These are phyloP conservation scores for Parazoanthus swiftii DNA, from an alignment of 92 coral and sea anemone species.

Conservation along the genomic window DNA sequence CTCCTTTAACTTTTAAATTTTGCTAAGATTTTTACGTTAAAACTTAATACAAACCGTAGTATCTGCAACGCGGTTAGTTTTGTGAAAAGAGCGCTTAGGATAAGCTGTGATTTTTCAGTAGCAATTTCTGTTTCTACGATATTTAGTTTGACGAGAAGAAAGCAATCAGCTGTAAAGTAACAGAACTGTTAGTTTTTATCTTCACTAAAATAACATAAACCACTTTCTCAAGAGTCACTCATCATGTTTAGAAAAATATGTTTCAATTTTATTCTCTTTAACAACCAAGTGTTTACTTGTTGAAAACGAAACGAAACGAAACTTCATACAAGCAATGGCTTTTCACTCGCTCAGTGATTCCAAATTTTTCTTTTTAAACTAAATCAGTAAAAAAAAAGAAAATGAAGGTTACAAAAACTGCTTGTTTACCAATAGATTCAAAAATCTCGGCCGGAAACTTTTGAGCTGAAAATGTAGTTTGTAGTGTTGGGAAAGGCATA, in stretches of 20 bases:
- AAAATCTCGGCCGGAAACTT: not conserved
- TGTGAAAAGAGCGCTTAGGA: not conserved
- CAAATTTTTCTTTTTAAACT: not conserved
- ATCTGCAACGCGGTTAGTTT: not conserved
- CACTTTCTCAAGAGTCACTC: not conserved
- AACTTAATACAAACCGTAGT: not conserved
- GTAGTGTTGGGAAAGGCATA: not conserved
- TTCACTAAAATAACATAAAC: not conserved
- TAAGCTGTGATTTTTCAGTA: too few species aligned
- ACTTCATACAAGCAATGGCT: not conserved
- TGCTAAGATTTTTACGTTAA: not conserved
- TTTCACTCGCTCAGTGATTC: not conserved
- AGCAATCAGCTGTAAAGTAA: not conserved
- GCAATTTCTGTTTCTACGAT: too few species aligned
- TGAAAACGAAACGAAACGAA: not conserved
- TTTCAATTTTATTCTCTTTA: not conserved
- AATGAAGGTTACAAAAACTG: not conserved
- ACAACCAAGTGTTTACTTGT: not conserved
- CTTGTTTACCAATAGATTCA: too few species aligned
- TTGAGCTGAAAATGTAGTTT: not conserved
- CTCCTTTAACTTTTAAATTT: not conserved
- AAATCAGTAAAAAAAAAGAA: too few species aligned
- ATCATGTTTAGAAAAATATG: not conserved
- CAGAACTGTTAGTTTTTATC: not conserved
- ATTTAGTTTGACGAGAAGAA: not conserved